Evolutionary conservation across 2,113 vertebrate genomes (phyloP), one percentile per base, ranked within the genome.

Genomic region (Felis chaus): DNA sequence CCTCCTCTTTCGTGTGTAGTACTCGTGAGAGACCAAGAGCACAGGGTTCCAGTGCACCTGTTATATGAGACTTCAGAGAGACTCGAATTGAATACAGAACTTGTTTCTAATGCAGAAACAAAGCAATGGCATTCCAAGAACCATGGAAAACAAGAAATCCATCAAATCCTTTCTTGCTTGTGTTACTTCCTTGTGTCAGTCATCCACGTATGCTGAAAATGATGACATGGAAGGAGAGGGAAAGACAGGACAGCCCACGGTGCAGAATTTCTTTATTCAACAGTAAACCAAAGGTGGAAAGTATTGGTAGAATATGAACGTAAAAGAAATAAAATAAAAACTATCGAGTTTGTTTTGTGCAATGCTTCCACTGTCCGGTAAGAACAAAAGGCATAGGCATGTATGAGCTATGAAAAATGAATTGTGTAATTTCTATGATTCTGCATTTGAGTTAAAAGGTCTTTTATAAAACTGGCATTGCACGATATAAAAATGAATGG

Each of bases 251-350:
- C 21, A 48, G 69, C 21, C 11, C 55, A 18, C 7, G 13, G 23
- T 41, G 76, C 15, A n/a, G 55, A 57, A 18, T 74, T 68, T 41
- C 10, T 18, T 69, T 53, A 25, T 3, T 81, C 16, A 31, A 41
- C 50, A 55, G 10, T 50, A 53, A 66, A 29, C 33, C 33, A 61
- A 90, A 74, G 78, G 5, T 55, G 66, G 29, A 89, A 39, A 82
- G 41, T 78, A 10, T 65, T 53, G 65, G 31, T 33, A 74, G 65
- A 69, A 39, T 18, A 15, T 50, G 25, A 5, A 25, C 0, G 3
- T 19, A 45, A 12, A 89, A 74, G 45, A 81, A 93, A 25, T 65
- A 12, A 96, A 61, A 29, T 79, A 21, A 86, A 94, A 91, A 71
- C 63, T 55, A 19, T 4, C 9, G 1, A 36, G 6, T 25, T 73